phyloP scores from a whole-genome alignment of 2,797 vertebrate species.

The Acanthis flammea region DNA sequence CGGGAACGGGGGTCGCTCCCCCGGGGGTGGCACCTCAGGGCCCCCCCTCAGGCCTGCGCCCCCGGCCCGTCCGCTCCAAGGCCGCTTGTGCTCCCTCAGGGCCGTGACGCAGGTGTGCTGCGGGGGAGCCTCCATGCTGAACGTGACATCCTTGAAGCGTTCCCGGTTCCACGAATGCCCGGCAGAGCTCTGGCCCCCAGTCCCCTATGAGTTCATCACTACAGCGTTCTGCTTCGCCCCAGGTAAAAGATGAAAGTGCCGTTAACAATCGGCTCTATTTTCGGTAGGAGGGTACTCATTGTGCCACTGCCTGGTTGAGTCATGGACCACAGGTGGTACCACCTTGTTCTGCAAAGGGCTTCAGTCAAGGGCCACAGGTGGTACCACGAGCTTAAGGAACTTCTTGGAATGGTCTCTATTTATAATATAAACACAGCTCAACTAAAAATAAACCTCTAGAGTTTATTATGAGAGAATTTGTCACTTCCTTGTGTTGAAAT shows the following conservation, averaged over 20 bases:
- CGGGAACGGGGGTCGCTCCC: neutral
- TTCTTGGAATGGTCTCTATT: neutral
- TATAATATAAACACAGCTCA: neutral
- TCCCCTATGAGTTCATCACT: constrained; percentile 16
- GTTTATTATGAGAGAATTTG: neutral
- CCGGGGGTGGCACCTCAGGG: neutral
- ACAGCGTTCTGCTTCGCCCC: neutral
- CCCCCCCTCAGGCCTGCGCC: neutral
- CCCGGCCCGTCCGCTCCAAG: fast-evolving
- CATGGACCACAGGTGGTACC: neutral
- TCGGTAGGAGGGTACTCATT: fast-evolving
- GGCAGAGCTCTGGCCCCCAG: neutral
- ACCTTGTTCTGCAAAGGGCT: neutral
- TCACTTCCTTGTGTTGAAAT: neutral
- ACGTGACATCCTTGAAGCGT: neutral
- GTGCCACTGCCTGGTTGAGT: fast-evolving
- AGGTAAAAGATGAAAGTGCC: neutral
- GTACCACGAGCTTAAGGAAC: neutral
- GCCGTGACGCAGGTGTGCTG: neutral
- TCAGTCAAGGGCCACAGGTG: neutral
- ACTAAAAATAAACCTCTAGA: neutral
- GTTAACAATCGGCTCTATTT: fast-evolving
- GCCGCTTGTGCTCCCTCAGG: neutral
- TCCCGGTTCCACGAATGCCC: neutral
- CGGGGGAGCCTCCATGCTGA: neutral